Evolutionary conservation across 2,888 invertebrate species (phyloP), one percentile per base, ranked within the genome.

Genomic region (Spilosoma lubricipeda): DNA sequence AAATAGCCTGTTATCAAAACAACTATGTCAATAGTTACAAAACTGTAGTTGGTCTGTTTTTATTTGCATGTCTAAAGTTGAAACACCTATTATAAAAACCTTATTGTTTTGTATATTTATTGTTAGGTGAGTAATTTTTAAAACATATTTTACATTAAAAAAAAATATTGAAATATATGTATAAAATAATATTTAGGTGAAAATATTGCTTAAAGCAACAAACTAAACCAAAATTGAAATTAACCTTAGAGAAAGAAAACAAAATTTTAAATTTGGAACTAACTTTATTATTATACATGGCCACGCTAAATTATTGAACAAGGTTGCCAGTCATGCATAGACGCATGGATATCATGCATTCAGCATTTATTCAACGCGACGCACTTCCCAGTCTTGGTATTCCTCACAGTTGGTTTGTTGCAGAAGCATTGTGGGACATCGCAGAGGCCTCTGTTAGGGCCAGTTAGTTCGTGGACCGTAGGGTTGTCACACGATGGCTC

Each of bases 391-490:
- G 88, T 90, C 63, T 80, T 88, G 3, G 81, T 80, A 52, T 92
- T 82, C n/a, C 93, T 87, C 4, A 94, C 87, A 9, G 86, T 91
- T 3, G 91, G 90, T 0, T 15, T 72, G 71, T 93, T 75, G 76
- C 93, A 93, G 86, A 93, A 94, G 71, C 93, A 94, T 42, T 93
- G 90, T 0, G 93, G 93, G 7, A 88, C 84, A 68, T 66, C 92
- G 67, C 93, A 93, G 0, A 33, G 67, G 0, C 76, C 72, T 15
- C 86, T 81, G 3, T 75, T 82, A 0, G 76, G 78, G 0, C 65
- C 27, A 0, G 68, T 48, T 0, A 82, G 70, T 0, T 89, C 81
- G 67, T 93, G 92, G 0, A 93, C 82, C 0, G 76, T 88, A 13
- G 91, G 92, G 73, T 90, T 90, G 69, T 89, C 87, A 71, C 93